A percentile compares a stretch with the other conserved stretches of the same genome.
phyloP scores from a whole-genome alignment of 2,113 vertebrate species.

The Carassius gibelio region DNA sequence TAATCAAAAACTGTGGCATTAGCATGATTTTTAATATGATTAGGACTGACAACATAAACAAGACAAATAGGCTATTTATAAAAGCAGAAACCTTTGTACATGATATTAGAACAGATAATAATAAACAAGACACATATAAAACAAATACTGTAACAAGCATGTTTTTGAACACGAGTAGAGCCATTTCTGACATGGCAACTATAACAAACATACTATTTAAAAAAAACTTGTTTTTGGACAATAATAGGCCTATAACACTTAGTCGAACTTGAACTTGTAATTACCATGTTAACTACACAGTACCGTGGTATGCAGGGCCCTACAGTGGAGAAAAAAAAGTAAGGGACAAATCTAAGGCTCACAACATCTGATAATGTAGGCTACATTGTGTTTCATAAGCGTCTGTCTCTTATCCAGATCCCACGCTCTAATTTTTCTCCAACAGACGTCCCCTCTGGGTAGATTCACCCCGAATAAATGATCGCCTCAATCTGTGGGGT shows the following conservation, averaged over 20 bases:
- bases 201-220: no score
- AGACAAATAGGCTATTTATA: no score
- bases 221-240: neutral
- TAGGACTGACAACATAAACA: neutral
- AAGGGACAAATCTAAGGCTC: neutral
- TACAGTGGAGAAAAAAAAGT: neutral
- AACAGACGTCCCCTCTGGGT: conserved; percentile 11
- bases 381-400: neutral
- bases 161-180: no score
- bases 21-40: neutral
- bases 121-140: no score
- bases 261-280: neutral
- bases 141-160: no score
- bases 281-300: neutral
- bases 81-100: no score
- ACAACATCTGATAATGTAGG: neutral
- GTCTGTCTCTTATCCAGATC: neutral
- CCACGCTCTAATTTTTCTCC: neutral
- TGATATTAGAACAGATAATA: no score
- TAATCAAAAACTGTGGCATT: neutral
- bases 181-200: no score
- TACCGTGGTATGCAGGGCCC: neutral
- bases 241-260: neutral
- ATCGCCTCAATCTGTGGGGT: neutral
- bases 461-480: neutral